Base-by-base conservation (phyloP, 1,140 invertebrate species). In the Neelides sp. region DNA sequence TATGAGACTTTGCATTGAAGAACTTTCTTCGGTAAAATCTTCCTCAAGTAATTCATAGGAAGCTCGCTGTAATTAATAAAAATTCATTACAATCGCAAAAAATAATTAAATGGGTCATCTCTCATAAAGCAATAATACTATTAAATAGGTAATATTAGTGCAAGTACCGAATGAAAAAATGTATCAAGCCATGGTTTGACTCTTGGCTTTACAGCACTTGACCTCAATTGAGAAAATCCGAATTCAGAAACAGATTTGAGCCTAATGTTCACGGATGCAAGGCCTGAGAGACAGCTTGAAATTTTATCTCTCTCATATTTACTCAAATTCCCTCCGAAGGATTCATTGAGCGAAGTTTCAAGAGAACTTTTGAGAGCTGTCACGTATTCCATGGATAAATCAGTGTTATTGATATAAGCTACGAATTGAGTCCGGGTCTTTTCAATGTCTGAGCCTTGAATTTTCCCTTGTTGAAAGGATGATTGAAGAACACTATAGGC, bases 361-460 rank as follows among this genome's bases (percentile, higher is more conserved):
- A 93, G 74, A 51, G 74, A 79, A 58, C 74, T 75, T 62, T 77
- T 80, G 4, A 93, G 66, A 0, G 83, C 82, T 59, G 85, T 84
- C 8, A 91, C 77, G 68, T 90, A 93, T 66, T 95, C 90, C 57
- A 80, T 83, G 52, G 87, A 88, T 4, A 81, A 77, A 67, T 95
- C 91, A n/a, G 86, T 80, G 69, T 95, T 94, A 65, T 93, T 94
- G 48, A 95, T 67, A 63, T 90, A 83, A n/a, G 82, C 78, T 64
- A 89, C 67, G 66, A 85, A 88, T 54, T 74, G 72, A 20, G 76
- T 67, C 59, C 75, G 71, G 39, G 75, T 72, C 57, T 83, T 79
- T 68, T 94, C 88, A 2, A 79, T 79, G 62, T 93, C 88, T 19
- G 78, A 80, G 17, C 79, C 75, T 65, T 85, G 82, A 34, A 87